Base-by-base conservation (phyloP, 2,113 vertebrate species). In the Miniopterus natalensis region DNA sequence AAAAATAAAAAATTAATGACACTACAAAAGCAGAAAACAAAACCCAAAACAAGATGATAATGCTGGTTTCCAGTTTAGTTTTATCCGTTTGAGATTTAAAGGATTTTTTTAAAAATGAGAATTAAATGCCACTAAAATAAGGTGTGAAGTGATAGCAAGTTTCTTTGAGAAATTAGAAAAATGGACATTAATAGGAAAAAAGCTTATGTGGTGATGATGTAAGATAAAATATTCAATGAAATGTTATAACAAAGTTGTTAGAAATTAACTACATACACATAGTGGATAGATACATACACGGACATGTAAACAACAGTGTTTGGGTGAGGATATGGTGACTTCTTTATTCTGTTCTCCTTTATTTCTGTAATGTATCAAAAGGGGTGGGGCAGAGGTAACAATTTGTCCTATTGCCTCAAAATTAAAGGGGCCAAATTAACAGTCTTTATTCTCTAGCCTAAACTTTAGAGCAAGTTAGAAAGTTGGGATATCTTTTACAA, bases 401-500 rank as follows among this genome's bases (percentile, higher is more conserved):
- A 45, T 47, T 81, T 8, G 59, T 15, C 14, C 78, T 81, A 81
- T 12, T 81, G 36, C 45, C 14, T 79, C 92, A 27, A 40, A 89
- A 70, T 2, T 31, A 4, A 84, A 53, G 10, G 31, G 23, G 59
- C 23, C 17, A 45, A n/a, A 65, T 15, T 6, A 20, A 55, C 6
- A 4, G 3, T 36, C 36, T 65, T 42, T 29, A 23, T 14, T 29
- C 87, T 85, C n/a, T 12, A 63, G 36, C 71, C 85, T 57, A 14
- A 66, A 40, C 20, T 3, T 12, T 12, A 53, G 59, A 55, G 65
- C 40, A 40, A 10, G 21, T 17, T 1, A 45, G 18, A 47, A 88
- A n/a, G 27, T 3, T 10, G 3, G 23, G 29, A 2, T 2, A 3
- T 8, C 49, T 42, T 18, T 68, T 10, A 40, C 2, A 1, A 47